Base-by-base conservation (phyloP, 2,888 invertebrate species). In the Volucella bombylans region DNA sequence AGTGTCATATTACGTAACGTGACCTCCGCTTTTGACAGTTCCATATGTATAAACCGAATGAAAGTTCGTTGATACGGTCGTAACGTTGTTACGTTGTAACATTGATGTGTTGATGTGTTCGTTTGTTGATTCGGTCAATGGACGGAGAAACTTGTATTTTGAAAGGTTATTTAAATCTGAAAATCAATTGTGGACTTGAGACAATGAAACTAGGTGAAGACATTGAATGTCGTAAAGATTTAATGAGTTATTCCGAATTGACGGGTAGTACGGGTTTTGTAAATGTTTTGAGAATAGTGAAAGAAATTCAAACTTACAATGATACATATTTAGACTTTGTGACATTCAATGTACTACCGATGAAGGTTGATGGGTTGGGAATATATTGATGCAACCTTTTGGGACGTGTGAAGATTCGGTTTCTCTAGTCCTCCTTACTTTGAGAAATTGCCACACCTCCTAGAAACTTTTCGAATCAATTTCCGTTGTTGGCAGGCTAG, bases 1-100 rank as follows among this genome's bases (percentile, higher is more conserved):
- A 82, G 78, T 78, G 72, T 68, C 55, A 45, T 12, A 50, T 78
- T 72, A 49, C 67, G 45, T 67, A 77, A 82, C 15, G 2, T 55
- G 67, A 82, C 77, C 77, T 82, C 67, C 38, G 59, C 14, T 64
- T 69, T 55, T 45, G 64, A 54, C 54, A 23, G 76, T 14, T 43
- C 39, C 38, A 62, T 55, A 54, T 31, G 15, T 8, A 6, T 31
- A 31, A 31, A 31, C 31, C 6, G 31, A 31, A 31, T 31, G 31
- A 31, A 31, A 31, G 31, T 31, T 31, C 31, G 31, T 31, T 31
- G 31, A 31, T 31, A 31, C 31, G 31, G 31, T 6, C 6, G 31
- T 31, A 6, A 6, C 31, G 31, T 6, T 31, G 31, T 31, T 4
- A 31, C 31, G 31, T 4, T 31, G 31, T 31, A 6, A 31, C 31